Evolutionary conservation across 2,888 invertebrate species (phyloP), one percentile per base, ranked within the genome.

Genomic region (Eulithis testata): DNA sequence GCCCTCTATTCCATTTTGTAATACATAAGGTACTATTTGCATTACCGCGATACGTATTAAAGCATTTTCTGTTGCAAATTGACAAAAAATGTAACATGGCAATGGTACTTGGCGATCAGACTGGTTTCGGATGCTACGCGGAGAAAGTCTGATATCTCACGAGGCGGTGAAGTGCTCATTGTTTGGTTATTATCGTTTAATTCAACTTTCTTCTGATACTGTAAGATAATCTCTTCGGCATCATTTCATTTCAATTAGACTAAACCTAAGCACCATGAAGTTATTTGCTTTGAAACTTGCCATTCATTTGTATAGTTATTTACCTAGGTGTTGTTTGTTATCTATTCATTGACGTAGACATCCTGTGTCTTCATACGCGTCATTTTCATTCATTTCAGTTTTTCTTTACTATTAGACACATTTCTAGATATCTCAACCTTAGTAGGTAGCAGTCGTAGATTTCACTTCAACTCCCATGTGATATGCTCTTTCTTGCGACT

Each of bases 121-220:
- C 79, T 71, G 77, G 80, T 79, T 78, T 73, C 68, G 53, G 73
- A 68, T 66, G 66, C 52, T 65, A 56, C 65, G 59, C 60, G 70
- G 79, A 76, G 79, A 81, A 79, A 79, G 79, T 81, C 37, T 65
- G 61, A 66, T 64, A 71, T 73, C 72, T 70, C 72, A 76, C 70
- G 63, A 65, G 64, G 59, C 66, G 63, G 70, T 64, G 69, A 66
- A 62, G 21, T 65, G 63, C 44, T 71, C 65, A 66, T 67, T 71
- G 71, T 71, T 65, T 60, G 66, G 65, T 66, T 62, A 68, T 64
- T 67, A 65, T 63, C 61, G 44, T 56, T 47, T 53, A 50, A 61
- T 56, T 52, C 52, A 31, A 63, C 66, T 66, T 66, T 66, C 57
- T 50, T 65, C 37, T 55, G 44, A 50, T 53, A 37, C 12, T 52